A percentile compares a stretch with the other conserved stretches of the same genome.
These are phyloP conservation scores for Xenopus petersii DNA, from an alignment of 2,797 vertebrate species.

Conservation along the genomic window DNA sequence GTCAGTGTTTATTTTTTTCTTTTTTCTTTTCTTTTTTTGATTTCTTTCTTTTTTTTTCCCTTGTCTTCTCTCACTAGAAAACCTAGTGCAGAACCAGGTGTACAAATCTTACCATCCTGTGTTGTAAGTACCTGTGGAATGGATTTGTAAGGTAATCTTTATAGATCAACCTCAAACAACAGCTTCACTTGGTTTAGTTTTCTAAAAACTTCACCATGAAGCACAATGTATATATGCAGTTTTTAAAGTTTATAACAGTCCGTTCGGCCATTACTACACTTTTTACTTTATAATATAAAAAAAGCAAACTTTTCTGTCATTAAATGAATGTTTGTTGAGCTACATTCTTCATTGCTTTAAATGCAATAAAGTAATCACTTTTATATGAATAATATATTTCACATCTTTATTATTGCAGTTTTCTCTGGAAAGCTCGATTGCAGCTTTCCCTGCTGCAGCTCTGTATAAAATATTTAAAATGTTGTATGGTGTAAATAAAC, in stretches of 20 bases:
- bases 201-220: slow-evolving; percentile 95
- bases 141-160: slow-evolving; percentile 95
- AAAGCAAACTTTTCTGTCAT: slow-evolving; percentile 97
- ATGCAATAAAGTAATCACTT: slow-evolving; percentile 99
- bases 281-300: slow-evolving; percentile 99
- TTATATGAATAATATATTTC: slow-evolving; percentile 99
- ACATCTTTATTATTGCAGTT: slow-evolving; percentile 99
- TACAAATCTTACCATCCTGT: slow-evolving; percentile 98
- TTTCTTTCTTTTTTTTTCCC: slow-evolving; percentile 64
- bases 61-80: slow-evolving; percentile 88
- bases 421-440: slow-evolving; percentile 93
- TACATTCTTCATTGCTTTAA: slow-evolving; percentile 99
- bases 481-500: slow-evolving; percentile 99
- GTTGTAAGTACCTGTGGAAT: slow-evolving; percentile 98
- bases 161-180: slow-evolving; percentile 96
- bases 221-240: slow-evolving; percentile 99
- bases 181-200: slow-evolving; percentile 96
- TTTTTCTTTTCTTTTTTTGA: slow-evolving; percentile 49
- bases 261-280: slow-evolving; percentile 99
- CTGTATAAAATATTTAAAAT: slow-evolving; percentile 99
- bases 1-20: slow-evolving; percentile 59
- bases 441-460: slow-evolving; percentile 99
- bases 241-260: slow-evolving; percentile 99
- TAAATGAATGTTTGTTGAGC: slow-evolving; percentile 99
- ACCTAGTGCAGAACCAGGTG: slow-evolving; percentile 94